Percentiles rank a stretch among this genome's conserved stretches.
Conservation (phyloP, 1,140 invertebrate species). For the Magallana angulata region DNA sequence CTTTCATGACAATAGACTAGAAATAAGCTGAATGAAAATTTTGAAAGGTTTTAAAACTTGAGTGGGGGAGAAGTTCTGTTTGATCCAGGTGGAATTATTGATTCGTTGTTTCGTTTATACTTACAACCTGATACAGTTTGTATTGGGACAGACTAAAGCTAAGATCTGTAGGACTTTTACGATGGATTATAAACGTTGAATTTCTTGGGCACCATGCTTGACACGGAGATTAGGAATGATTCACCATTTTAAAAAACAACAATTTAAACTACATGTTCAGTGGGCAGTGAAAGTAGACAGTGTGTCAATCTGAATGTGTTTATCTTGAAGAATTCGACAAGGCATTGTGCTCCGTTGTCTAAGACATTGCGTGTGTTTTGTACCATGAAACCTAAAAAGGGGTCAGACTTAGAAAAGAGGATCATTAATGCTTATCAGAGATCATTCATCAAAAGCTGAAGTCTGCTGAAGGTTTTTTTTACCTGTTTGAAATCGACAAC, state of each 20-base stretch:
- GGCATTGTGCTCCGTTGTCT: no score
- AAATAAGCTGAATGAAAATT: neutral
- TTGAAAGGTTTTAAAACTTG: neutral
- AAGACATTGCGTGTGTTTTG: no score
- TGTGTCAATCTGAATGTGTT: no score
- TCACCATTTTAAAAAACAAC: neutral
- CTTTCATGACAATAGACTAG: conserved; percentile 9
- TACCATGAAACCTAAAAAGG: no score
- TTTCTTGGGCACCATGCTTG: neutral
- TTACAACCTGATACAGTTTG: neutral
- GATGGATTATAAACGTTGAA: neutral
- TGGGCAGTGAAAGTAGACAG: no score
- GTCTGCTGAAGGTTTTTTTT: no score
- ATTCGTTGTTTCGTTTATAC: neutral
- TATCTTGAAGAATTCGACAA: no score
- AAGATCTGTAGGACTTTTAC: neutral
- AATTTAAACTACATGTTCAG: no score
- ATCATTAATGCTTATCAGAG: no score
- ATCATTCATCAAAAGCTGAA: no score
- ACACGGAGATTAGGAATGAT: neutral
- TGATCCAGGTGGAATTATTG: neutral
- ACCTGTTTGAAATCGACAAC: no score
- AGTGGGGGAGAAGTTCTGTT: neutral
- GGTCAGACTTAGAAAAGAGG: no score
- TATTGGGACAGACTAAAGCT: neutral